phyloP scores from a whole-genome alignment of 2,888 invertebrate species.

The Crematogaster levior region DNA sequence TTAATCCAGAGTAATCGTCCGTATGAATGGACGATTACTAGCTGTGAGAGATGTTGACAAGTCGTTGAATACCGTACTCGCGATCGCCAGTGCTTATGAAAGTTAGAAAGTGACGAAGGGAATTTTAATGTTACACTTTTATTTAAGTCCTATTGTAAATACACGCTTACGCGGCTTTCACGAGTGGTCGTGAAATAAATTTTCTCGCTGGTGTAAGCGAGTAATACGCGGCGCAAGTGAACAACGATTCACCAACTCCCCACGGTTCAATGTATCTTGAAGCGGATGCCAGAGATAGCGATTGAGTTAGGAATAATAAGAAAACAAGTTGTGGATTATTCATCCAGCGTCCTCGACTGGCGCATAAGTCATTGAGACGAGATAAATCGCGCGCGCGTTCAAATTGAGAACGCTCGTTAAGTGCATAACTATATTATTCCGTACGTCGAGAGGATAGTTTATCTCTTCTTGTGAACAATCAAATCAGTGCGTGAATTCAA shows the following conservation, averaged over 20 bases:
- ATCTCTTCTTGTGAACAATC: neutral
- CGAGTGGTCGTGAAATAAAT: constrained; percentile 59
- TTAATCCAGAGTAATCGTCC: neutral
- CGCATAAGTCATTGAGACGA: constrained; percentile 57
- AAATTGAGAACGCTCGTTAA: constrained; percentile 57
- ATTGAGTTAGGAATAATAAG: constrained; percentile 71
- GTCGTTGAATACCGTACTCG: neutral
- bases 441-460: neutral
- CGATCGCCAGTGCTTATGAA: too few relatives aligned
- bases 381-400: constrained; percentile 58
- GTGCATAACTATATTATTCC: constrained; percentile 14
- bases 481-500: neutral
- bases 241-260: constrained; percentile 63
- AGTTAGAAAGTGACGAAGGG: neutral
- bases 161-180: constrained; percentile 54
- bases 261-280: constrained; percentile 63
- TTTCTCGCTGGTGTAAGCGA: constrained; percentile 55
- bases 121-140: constrained; percentile 57
- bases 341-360: constrained; percentile 43
- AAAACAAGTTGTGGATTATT: constrained; percentile 65
- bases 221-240: constrained; percentile 64
- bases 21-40: neutral
- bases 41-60: neutral
- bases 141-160: constrained; percentile 66
- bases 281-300: constrained; percentile 70